Percentiles rank a stretch among this genome's conserved stretches.
These are phyloP conservation scores for Synanthedon vespiformis DNA, from an alignment of 2,888 invertebrate species.

Conservation along the genomic window DNA sequence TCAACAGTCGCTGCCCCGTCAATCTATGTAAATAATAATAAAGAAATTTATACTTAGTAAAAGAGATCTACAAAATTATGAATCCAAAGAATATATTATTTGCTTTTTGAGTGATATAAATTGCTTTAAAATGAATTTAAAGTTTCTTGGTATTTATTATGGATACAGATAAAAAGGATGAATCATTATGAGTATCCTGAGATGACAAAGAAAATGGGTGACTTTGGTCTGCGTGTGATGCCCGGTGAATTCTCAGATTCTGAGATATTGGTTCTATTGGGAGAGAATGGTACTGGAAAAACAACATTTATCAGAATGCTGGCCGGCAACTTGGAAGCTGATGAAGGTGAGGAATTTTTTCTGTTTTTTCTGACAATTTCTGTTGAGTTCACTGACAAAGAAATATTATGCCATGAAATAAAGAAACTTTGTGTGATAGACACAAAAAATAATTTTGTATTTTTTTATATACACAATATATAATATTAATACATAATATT, in stretches of 20 bases:
- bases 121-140: too few relatives aligned
- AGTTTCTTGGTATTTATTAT: not conserved
- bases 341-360: constrained; percentile 67
- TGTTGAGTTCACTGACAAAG: not conserved
- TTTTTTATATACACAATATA: too few relatives aligned
- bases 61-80: too few relatives aligned
- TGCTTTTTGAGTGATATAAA: too few relatives aligned
- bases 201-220: constrained; percentile 88
- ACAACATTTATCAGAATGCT: constrained; percentile 99
- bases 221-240: constrained; percentile 83
- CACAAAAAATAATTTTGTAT: too few relatives aligned
- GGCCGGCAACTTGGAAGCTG: constrained; percentile 94
- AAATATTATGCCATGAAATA: too few relatives aligned
- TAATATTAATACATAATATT: too few relatives aligned
- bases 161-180: constrained; percentile 83
- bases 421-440: too few relatives aligned
- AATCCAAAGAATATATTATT: too few relatives aligned
- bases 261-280: constrained; percentile 96
- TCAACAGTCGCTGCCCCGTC: too few relatives aligned
- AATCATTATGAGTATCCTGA: constrained; percentile 95
- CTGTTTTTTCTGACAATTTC: not conserved
- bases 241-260: constrained; percentile 98
- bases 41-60: too few relatives aligned
- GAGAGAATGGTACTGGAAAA: constrained; percentile 99
- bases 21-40: too few relatives aligned